Evolutionary conservation across 2,797 vertebrate species (phyloP), one percentile per base, ranked within the genome.

Genomic region (Microtus obscurus): DNA sequence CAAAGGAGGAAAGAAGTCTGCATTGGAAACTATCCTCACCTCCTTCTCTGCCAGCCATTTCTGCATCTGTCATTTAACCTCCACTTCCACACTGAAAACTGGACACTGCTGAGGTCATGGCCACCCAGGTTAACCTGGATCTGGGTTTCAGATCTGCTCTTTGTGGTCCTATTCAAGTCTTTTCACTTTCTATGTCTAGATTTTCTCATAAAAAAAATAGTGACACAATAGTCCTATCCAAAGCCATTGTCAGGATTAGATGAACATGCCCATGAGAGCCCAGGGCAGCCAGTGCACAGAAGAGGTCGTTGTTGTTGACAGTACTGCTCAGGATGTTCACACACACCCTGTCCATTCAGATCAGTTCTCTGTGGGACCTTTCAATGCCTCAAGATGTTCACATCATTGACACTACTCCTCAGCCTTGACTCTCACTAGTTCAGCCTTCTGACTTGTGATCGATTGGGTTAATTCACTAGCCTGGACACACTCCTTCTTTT

Each of bases 121-220:
- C 63, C 40, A 81, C 11, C 23, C 19, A 4, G 63, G 21, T 59
- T 88, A 69, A 31, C 10, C 21, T 73, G 0, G 6, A 56, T 93
- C 83, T 94, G 34, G 73, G 87, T 85, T 87, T 61, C 14, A 82
- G 9, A 17, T 65, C 53, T 67, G 87, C 85, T 63, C 93, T 1
- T 89, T 16, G 13, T 80, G 37, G 82, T 59, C 59, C 51, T 79
- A 45, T 65, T 29, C 34, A 94, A 89, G 34, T 80, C 88, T 69
- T 51, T 63, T 93, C 67, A 77, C 25, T 93, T 81, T 43, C 34
- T 65, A 5, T 61, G 21, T 48, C 27, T 90, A 34, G 10, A 34
- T 96, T 85, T 78, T 61, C 40, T 96, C 53, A 69, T 19, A 63
- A 34, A 67, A 23, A 85, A 90, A 95, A 91, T 45, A n/a, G 69